Conservation (phyloP, 2,888 invertebrate species). For the Drosophila suboccidentalis region DNA sequence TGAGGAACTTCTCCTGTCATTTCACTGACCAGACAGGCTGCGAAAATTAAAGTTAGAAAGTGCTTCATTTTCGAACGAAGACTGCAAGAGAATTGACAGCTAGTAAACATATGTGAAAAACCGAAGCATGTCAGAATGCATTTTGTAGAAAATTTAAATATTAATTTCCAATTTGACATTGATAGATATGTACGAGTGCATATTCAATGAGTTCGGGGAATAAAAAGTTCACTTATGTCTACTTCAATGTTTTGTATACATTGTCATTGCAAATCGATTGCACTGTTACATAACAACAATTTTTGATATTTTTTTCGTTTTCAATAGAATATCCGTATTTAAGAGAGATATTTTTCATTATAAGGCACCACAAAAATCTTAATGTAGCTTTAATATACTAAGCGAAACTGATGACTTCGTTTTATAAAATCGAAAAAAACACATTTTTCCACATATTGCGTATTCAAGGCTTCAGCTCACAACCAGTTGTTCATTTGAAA, state of each 20-base stretch:
- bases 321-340: not conserved
- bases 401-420: too few species aligned
- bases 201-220: not conserved
- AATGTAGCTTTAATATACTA: not conserved
- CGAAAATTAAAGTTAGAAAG: conserved; percentile 1
- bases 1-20: not conserved
- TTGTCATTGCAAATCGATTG: not conserved
- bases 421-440: too few species aligned
- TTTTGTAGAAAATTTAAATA: not conserved
- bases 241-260: not conserved
- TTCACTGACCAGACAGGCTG: not conserved
- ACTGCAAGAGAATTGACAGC: not conserved
- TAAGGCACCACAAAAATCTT: not conserved
- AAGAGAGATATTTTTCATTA: not conserved
- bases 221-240: not conserved
- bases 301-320: not conserved
- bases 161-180: not conserved
- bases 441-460: too few species aligned
- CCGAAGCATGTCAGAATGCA: not conserved
- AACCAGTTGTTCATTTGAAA: too few species aligned
- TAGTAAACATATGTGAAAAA: not conserved
- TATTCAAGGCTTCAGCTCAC: too few species aligned
- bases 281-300: not conserved
- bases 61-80: conserved; percentile 3
- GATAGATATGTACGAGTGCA: not conserved